These are phyloP conservation scores for Oostethus manadensis DNA, from an alignment of 2,113 vertebrate species.

Conservation along the genomic window DNA sequence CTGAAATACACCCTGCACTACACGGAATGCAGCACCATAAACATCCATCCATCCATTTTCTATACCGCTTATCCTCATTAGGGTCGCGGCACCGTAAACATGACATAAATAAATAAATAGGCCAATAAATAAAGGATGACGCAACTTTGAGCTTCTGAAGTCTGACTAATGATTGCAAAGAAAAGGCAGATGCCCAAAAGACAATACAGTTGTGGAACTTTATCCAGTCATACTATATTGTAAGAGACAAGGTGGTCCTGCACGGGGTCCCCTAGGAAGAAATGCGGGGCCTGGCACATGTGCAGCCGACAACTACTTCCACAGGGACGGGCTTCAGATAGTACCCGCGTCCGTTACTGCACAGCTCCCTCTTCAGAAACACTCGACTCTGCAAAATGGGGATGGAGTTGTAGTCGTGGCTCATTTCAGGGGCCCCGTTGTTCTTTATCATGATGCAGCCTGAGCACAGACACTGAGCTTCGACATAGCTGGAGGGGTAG, in stretches of 20 bases:
- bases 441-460: conserved; percentile 74
- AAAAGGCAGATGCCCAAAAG: neutral
- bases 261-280: neutral
- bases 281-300: conserved; percentile 67
- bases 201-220: neutral
- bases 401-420: conserved; percentile 68
- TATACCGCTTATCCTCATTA: too few species aligned
- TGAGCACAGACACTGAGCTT: conserved; percentile 78
- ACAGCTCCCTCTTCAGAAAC: conserved; percentile 73
- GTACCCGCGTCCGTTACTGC: conserved; percentile 20
- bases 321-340: conserved; percentile 33
- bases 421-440: conserved; percentile 42
- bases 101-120: conserved; percentile 10
- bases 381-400: conserved; percentile 64
- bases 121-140: conserved; percentile 12
- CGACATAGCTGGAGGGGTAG: conserved; percentile 67
- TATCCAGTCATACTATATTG: too few species aligned
- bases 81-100: conserved; percentile 5
- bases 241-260: too few species aligned
- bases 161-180: neutral
- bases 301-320: conserved; percentile 76
- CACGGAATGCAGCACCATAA: conserved; percentile 15
- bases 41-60: too few species aligned
- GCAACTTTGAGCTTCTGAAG: conserved; percentile 5
- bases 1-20: conserved; percentile 4